Percentiles rank a stretch among this genome's conserved stretches.
These are phyloP conservation scores for Lycocorax pyrrhopterus DNA, from an alignment of 2,113 vertebrate species.

Conservation along the genomic window DNA sequence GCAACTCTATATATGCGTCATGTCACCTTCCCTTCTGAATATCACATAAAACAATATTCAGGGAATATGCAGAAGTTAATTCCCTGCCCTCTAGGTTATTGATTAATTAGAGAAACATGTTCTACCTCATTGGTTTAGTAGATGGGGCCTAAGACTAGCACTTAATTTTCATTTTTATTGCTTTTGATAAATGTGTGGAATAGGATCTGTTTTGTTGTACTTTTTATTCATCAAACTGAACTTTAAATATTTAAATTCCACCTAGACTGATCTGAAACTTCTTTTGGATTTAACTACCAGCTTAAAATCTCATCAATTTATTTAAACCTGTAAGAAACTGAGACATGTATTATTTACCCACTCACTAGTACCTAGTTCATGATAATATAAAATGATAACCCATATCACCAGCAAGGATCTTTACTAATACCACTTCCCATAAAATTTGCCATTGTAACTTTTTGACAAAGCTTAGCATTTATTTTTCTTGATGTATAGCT, in stretches of 20 bases:
- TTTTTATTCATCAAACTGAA: neutral
- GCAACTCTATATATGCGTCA: neutral
- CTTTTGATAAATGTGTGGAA: neutral
- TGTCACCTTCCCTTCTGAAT: neutral
- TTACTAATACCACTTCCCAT: neutral
- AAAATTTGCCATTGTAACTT: neutral
- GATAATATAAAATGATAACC: neutral
- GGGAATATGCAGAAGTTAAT: neutral
- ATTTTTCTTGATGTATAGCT: neutral
- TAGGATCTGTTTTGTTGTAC: neutral
- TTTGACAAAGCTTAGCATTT: neutral
- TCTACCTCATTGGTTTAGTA: neutral
- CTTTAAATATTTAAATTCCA: neutral
- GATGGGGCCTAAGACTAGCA: neutral
- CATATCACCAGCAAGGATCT: neutral
- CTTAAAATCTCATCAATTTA: neutral
- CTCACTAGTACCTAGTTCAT: neutral
- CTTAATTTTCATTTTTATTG: neutral
- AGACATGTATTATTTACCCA: neutral
- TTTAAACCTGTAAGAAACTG: neutral
- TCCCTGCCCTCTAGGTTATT: neutral
- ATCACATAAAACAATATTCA: neutral
- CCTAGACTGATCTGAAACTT: neutral
- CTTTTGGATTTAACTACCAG: neutral
- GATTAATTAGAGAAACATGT: neutral